These are phyloP conservation scores for Probaryconus sp. DNA, from an alignment of 1,140 invertebrate species.

Conservation along the genomic window DNA sequence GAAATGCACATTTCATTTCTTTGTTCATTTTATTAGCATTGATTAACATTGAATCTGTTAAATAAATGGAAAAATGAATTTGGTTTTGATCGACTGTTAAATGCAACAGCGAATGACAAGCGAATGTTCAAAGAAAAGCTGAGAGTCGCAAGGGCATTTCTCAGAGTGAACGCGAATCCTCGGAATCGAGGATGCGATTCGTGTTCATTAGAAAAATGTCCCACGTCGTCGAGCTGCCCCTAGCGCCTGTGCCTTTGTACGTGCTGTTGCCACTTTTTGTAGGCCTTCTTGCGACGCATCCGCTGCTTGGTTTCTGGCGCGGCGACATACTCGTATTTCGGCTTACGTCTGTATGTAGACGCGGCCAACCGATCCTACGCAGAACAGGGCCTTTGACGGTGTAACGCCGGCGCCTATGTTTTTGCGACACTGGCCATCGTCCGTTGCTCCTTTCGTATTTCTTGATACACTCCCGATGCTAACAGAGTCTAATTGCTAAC, in stretches of 20 bases:
- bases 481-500: slow-evolving; percentile 42
- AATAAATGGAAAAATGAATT: too few relatives aligned
- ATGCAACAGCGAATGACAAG: too few relatives aligned
- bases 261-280: slow-evolving; percentile 57
- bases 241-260: slow-evolving; percentile 48
- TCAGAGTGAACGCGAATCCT: slow-evolving; percentile 46
- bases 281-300: slow-evolving; percentile 51
- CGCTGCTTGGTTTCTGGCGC: slow-evolving; percentile 37
- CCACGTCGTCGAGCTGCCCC: slow-evolving; percentile 44
- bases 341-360: slow-evolving; percentile 34
- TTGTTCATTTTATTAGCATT: too few relatives aligned
- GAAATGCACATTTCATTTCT: too few relatives aligned
- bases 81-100: too few relatives aligned
- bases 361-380: slow-evolving; percentile 47
- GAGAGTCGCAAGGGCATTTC: slow-evolving; percentile 33
- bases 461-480: slow-evolving; percentile 44
- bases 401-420: slow-evolving; percentile 61
- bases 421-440: slow-evolving; percentile 45
- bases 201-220: slow-evolving; percentile 64
- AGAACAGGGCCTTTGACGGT: slow-evolving; percentile 61
- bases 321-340: slow-evolving; percentile 54
- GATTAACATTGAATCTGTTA: too few relatives aligned
- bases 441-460: slow-evolving; percentile 29
- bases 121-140: slow-evolving; percentile 42
- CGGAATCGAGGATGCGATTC: slow-evolving; percentile 58